These are phyloP conservation scores for Meiosimyza platycephala DNA, from an alignment of 2,888 invertebrate genomes.

Conservation along the genomic window DNA sequence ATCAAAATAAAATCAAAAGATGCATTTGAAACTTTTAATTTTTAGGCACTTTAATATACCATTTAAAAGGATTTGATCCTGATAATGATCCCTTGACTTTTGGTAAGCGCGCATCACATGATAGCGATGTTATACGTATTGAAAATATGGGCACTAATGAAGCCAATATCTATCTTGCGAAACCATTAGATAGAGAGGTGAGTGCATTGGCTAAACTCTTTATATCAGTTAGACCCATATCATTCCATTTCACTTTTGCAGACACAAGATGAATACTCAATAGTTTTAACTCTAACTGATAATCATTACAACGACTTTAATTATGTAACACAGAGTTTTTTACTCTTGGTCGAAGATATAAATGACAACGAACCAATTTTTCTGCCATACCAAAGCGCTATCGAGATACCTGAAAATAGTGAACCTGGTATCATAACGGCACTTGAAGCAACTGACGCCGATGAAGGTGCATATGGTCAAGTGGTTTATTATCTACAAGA, in stretches of 20 bases:
- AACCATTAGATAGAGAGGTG: constrained; percentile 92
- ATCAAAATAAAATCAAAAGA: neutral
- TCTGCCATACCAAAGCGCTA: constrained; percentile 84
- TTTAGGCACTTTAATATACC: constrained; percentile 83
- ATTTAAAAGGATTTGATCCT: constrained; percentile 83
- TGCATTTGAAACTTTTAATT: neutral
- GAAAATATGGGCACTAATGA: constrained; percentile 84
- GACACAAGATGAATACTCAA: constrained; percentile 87
- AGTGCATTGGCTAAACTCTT: constrained; percentile 36
- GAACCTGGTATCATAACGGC: constrained; percentile 80
- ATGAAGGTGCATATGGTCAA: constrained; percentile 93
- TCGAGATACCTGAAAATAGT: constrained; percentile 84
- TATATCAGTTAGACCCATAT: neutral
- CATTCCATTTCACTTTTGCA: constrained; percentile 62
- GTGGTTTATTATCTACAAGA: constrained; percentile 89
- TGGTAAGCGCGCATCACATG: constrained; percentile 82
- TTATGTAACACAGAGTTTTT: constrained; percentile 88
- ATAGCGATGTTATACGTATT: constrained; percentile 85
- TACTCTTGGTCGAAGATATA: constrained; percentile 89
- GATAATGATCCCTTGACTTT: constrained; percentile 87
- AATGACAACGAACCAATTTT: constrained; percentile 93
- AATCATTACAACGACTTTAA: constrained; percentile 87
- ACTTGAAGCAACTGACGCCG: constrained; percentile 88
- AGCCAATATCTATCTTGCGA: constrained; percentile 88
- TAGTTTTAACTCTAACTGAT: constrained; percentile 90